phyloP scores from a whole-genome alignment of 2,888 invertebrate species.

The Cinara cedri region DNA sequence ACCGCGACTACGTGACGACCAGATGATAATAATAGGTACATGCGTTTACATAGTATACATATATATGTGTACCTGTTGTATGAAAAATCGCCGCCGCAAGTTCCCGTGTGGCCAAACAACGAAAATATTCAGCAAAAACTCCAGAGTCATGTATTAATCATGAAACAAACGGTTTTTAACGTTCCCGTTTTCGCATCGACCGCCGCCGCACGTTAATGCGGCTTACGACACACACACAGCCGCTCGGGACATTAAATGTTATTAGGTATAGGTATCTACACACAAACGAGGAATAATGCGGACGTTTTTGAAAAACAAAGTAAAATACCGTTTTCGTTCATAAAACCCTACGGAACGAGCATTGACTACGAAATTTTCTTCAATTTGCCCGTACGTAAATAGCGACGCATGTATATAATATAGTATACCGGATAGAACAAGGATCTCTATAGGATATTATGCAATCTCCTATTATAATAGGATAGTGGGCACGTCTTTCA shows the following conservation, averaged over 20 bases:
- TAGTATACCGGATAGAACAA: no score
- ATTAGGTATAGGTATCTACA: neutral
- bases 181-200: constrained; percentile 40
- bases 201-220: neutral
- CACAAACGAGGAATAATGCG: neutral
- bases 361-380: neutral
- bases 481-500: no score
- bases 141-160: constrained; percentile 52
- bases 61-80: neutral
- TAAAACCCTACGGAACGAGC: no score
- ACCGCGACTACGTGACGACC: constrained; percentile 35
- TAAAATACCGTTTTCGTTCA: constrained; percentile 14
- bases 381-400: no score
- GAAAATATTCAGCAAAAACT: constrained; percentile 51
- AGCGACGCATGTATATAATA: no score
- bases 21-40: constrained; percentile 52
- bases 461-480: no score
- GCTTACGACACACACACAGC: neutral
- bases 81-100: constrained; percentile 26
- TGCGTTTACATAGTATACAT: neutral
- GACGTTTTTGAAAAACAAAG: constrained; percentile 16
- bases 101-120: constrained; percentile 25
- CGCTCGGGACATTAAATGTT: neutral
- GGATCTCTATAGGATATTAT: no score
- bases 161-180: constrained; percentile 52